Evolutionary conservation across 2,113 vertebrate species (phyloP), one percentile per base, ranked within the genome.

Genomic region (Larimichthys crocea): DNA sequence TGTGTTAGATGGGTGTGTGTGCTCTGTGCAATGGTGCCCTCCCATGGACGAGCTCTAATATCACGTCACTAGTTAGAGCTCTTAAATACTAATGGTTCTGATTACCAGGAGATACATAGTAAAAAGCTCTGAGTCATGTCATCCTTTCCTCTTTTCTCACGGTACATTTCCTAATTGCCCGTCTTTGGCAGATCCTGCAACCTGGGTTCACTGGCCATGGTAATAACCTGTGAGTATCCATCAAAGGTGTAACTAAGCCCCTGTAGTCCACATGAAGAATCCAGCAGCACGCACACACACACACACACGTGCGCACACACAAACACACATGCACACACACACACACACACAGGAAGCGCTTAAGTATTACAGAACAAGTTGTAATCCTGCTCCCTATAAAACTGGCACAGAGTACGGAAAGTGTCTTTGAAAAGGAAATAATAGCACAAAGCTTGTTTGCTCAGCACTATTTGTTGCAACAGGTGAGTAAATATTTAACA

Each of bases 21-120:
- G 20, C 22, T 40, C 50, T 82, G 75, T 80, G n/a, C 66, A 74
- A 71, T 77, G 68, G 49, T 5, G 86, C 88, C 89, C 80, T 74
- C 92, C 3, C 31, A 5, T 87, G 90, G 83, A 61, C 2, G 55
- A 20, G 12, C 26, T 60, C 1, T 46, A 49, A 35, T 9, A 35
- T 44, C 11, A 49, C 68, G 26, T 20, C 1, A 0, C 17, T 67
- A 8, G 11, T 48, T 53, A 19, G 8, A 40, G 7, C 35, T 40
- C 7, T 7, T 40, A 8, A 35, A 8, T 35, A 7, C 35, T 35
- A 35, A 1, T 35, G 6, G 8, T 40, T 40, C 5, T 31, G 31
- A 31, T 31, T 31, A 31, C 31, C 5, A 31, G 31, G 10, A 73
- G 31, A 29, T n/a, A 22, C 22, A 46, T 14, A 19, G 10, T 14